Evolutionary conservation across 2,113 vertebrate species (phyloP), one percentile per base, ranked within the genome.

Genomic region (Thinocorus orbignyianus): DNA sequence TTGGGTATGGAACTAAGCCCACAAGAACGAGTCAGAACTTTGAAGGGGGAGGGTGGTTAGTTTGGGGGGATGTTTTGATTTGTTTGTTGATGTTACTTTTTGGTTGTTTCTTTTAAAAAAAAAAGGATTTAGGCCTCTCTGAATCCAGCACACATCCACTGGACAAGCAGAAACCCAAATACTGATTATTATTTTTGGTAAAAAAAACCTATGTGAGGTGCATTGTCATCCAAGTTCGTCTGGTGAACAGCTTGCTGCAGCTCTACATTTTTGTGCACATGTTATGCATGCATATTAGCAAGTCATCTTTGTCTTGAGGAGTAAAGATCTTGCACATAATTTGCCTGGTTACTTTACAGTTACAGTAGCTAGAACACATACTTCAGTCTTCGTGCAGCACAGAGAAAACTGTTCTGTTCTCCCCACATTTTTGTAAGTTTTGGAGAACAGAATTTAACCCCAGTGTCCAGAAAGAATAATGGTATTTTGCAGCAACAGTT

Each of bases 271-370:
- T 96, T 92, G 94, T 92, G 84, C 90, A 83, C 92, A 91, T 95
- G 93, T 95, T 97, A 96, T 92, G 97, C 96, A 95, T 97, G 95
- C 90, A 93, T 95, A 92, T 97, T 97, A 97, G 94, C 95, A 96
- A 97, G 94, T 97, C 97, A 97, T 97, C 97, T 97, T 97, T 97
- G 97, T 97, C 97, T 97, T 97, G 87, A 92, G 94, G 90, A 96
- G 94, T 92, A 97, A 97, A 96, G 95, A 96, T 97, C 88, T 97
- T 96, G 92, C 93, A 96, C 97, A 95, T 90, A 94, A 96, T 96
- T 96, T 96, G 89, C 96, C 93, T 96, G 51, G 88, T 97, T 96
- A 79, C 92, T 97, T 97, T 96, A 91, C 86, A 93, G 92, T 97
- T 96, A 95, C 86, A 88, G 91, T 92, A 90, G 88, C 83, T 94